Conservation (phyloP, 1,140 invertebrate genomes). For the Idris sp. region DNA sequence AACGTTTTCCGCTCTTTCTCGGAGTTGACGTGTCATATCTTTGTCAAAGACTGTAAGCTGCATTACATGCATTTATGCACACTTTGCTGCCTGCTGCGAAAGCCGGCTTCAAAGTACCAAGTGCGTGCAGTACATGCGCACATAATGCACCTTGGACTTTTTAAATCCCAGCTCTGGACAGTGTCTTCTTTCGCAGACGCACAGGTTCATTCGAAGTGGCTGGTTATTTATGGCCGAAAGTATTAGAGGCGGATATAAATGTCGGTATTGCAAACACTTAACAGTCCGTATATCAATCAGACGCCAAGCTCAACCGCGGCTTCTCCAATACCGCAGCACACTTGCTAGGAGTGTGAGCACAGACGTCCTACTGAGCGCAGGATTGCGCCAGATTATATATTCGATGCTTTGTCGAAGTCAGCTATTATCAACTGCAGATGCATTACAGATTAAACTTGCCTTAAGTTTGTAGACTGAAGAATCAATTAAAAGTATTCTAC, state of each 20-base stretch:
- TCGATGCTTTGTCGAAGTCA: conserved; percentile 63
- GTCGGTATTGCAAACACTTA: conserved; percentile 78
- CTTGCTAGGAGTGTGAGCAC: conserved; percentile 40
- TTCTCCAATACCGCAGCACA: conserved; percentile 66
- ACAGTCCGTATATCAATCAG: conserved; percentile 79
- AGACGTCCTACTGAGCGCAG: conserved; percentile 61
- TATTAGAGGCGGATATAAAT: conserved; percentile 78
- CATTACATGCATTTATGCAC: conserved; percentile 32
- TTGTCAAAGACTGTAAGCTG: conserved; percentile 32
- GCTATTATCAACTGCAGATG: conserved; percentile 60
- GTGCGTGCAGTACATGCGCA: conserved; percentile 46
- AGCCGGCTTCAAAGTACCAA: conserved; percentile 36
- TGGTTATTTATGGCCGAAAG: conserved; percentile 77
- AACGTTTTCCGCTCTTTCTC: background rate
- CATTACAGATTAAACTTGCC: conserved; percentile 24
- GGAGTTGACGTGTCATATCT: conserved; percentile 37
- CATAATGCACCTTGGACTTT: conserved; percentile 50
- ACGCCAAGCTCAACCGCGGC: conserved; percentile 69
- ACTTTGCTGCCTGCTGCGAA: conserved; percentile 37
- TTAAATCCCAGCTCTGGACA: conserved; percentile 67
- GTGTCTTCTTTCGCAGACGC: conserved; percentile 64
- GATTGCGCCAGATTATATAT: conserved; percentile 58
- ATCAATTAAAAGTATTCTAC: too few relatives aligned
- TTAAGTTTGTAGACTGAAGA: background rate
- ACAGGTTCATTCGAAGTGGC: conserved; percentile 68